Evolutionary conservation across 2,888 invertebrate species (phyloP).

Genomic region (Macrosoma leucophasiata): DNA sequence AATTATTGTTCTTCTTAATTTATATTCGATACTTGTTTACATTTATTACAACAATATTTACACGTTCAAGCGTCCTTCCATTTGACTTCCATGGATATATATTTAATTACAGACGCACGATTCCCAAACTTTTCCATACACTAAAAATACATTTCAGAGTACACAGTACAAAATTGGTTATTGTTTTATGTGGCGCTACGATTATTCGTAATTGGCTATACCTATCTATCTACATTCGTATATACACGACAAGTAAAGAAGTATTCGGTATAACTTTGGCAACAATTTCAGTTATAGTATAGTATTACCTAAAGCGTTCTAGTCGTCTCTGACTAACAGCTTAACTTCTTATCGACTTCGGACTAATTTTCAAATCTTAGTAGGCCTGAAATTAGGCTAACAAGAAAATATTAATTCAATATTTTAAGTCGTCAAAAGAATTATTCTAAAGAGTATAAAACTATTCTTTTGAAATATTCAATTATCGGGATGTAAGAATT

Average conservation of each 20-base stretch:
- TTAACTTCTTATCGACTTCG: too few species aligned
- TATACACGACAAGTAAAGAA: conserved; percentile 49
- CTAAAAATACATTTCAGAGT: conserved; percentile 32
- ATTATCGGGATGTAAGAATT: too few species aligned
- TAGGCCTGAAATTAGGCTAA: too few species aligned
- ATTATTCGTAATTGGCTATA: conserved; percentile 30
- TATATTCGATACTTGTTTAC: conserved; percentile 62
- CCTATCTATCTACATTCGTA: conserved; percentile 58
- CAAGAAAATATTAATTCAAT: too few species aligned
- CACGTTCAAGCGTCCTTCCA: conserved; percentile 29
- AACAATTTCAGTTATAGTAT: conserved; percentile 32
- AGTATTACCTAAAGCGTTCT: conserved; percentile 10
- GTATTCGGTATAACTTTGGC: conserved; percentile 46
- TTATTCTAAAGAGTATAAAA: too few species aligned
- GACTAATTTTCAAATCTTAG: too few species aligned
- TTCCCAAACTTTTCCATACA: conserved; percentile 8
- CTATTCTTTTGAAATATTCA: too few species aligned
- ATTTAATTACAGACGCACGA: conserved; percentile 22
- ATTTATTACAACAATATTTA: conserved; percentile 64
- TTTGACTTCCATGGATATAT: conserved; percentile 17
- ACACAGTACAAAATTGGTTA: conserved; percentile 54
- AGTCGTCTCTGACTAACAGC: too few species aligned
- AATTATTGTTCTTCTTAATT: conserved; percentile 73
- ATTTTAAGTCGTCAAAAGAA: too few species aligned
- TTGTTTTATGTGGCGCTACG: conserved; percentile 47